Evolutionary conservation across 2,113 vertebrate genomes (phyloP), one percentile per base, ranked within the genome.

Genomic region (Ptyas mucosa): DNA sequence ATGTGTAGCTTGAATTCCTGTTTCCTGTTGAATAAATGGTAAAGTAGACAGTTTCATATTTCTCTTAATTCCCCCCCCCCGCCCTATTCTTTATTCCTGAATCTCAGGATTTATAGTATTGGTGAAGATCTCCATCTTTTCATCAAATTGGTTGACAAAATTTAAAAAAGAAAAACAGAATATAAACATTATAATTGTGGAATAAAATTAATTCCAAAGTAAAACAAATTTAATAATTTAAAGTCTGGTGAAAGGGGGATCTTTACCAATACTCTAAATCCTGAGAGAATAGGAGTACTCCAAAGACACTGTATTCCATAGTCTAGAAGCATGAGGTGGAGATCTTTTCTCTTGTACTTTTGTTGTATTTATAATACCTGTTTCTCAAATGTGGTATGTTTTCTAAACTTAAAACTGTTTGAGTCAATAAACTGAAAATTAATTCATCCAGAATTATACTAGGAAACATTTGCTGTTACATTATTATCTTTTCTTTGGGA

Each of bases 291-390:
- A 14, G 64, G 64, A 69, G 64, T 14, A 69, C 29, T n/a, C 61
- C 29, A 69, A 69, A 69, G 11, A 69, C 61, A n/a, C 10, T 64
- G 61, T 14, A n/a, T 64, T n/a, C 3, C 29, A 29, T 64, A 64
- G 0, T n/a, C 15, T 39, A 39, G 34, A 81, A 81, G 34, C 8
- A 21, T 39, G 69, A 39, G 9, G 26, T n/a, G 9, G 11, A 69
- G n/a, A 20, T 6, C 34, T 81, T 81, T 39, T 81, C n/a, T 39
- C 18, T 81, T 39, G 5, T 69, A 15, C 11, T 29, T 64, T 69
- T 69, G 5, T 69, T 69, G 34, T 5, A 3, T 89, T 95, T 94
- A 92, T 89, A 81, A 54, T 93, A 51, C 49, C 26, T 34, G 88
- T 69, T 49, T 54, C 43, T 94, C 94, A 95, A 10, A 49, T 91